Evolutionary conservation across 2,888 invertebrate species (phyloP), one percentile per base, ranked within the genome.

Genomic region (Hemaris fuciformis): DNA sequence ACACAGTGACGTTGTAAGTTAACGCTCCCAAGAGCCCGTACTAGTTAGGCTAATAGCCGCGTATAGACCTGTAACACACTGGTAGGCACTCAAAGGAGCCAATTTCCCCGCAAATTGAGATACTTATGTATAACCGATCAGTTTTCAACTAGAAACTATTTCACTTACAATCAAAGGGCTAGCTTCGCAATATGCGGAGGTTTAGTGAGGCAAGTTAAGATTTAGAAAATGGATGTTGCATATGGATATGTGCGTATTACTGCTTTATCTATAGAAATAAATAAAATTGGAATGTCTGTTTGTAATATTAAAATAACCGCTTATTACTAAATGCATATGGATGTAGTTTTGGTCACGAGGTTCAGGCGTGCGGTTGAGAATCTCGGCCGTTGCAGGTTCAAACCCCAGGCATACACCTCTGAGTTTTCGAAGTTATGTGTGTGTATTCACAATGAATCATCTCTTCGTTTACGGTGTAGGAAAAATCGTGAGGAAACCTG

Each of bases 61-160:
- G 53, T 25, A 45, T 38, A n/a, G 38, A 38, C 45, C 27, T 10
- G 48, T n/a, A 4, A n/a, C 48, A 22, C 27, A 3, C 25, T n/a
- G 3, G 15, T 27, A 53, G 53, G 15, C 18, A 53, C 27, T 53
- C 53, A 53, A 53, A 53, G 53, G 31, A 27, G 18, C 27, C 53
- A 53, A 48, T 48, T 25, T 38, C n/a, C 27, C 15, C 64, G 56
- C 31, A 53, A 53, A 53, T 53, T 53, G 53, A 38, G 22, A 53
- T 41, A 41, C 48, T 23, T 48, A 38, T 18, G 60, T 38, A 38
- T 53, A 53, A 53, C 27, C 23, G 41, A 41, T 60, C 48, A 41
- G 23, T 41, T 60, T 60, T 48, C 48, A 60, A 60, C 25, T 60
- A 5, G 18, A 41, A 60, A 60, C 60, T 60, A 60, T 60, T 60